Conservation (phyloP, 2,888 invertebrate genomes). For the Luperina testacea region DNA sequence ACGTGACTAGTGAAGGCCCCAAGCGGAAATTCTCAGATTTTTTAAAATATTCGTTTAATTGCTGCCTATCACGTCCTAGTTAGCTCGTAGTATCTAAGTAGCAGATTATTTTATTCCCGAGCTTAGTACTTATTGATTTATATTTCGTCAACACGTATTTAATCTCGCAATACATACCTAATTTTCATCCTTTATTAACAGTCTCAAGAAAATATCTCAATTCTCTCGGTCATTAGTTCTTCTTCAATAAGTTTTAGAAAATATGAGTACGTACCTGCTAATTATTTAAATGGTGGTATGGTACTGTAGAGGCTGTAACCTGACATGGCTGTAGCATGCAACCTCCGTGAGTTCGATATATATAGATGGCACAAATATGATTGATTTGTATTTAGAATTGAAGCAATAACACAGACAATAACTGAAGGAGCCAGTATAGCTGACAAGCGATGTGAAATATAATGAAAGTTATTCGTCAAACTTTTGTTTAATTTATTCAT, state of each 20-base stretch:
- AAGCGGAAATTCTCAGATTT: neutral
- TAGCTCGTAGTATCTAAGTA: neutral
- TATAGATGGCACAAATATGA: too few species aligned
- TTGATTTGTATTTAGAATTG: too few species aligned
- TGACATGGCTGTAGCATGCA: too few species aligned
- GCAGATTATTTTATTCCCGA: neutral
- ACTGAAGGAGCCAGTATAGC: too few species aligned
- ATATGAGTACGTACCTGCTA: neutral
- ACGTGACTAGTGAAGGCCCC: neutral
- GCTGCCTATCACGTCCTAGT: neutral
- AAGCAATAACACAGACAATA: too few species aligned
- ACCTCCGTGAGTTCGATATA: too few species aligned
- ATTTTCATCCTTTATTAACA: neutral
- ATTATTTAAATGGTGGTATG: slow-evolving; percentile 7
- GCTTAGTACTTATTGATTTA: neutral
- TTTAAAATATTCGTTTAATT: neutral
- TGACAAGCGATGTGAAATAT: too few species aligned
- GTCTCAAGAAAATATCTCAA: neutral
- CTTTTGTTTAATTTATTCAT: too few species aligned
- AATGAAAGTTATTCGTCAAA: too few species aligned
- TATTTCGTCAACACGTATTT: neutral
- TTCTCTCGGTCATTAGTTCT: neutral
- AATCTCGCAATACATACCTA: neutral
- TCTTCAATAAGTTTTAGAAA: neutral
- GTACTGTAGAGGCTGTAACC: neutral